phyloP scores from a whole-genome alignment of 1,140 invertebrate species.

The Nomia melanderi region DNA sequence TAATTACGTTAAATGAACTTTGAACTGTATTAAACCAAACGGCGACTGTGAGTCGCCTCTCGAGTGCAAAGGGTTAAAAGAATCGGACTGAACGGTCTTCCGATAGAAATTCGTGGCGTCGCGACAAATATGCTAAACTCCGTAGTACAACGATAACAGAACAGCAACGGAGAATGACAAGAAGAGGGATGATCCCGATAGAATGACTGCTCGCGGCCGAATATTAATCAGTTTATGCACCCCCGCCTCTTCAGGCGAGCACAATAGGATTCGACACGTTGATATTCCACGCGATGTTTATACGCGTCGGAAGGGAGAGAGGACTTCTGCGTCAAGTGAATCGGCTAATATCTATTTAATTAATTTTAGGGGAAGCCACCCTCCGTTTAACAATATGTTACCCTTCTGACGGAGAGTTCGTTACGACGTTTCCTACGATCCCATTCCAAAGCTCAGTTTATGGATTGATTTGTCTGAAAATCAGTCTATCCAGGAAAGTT shows the following conservation, averaged over 20 bases:
- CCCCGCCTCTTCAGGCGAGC: slow-evolving; percentile 67
- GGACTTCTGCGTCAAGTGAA: slow-evolving; percentile 69
- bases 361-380: slow-evolving; percentile 64
- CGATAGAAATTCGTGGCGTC: neutral
- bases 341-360: slow-evolving; percentile 79
- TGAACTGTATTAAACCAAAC: too few relatives aligned
- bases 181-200: slow-evolving; percentile 22
- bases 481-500: too few relatives aligned
- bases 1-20: too few relatives aligned
- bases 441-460: slow-evolving; percentile 20
- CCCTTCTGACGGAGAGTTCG: slow-evolving; percentile 30
- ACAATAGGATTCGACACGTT: slow-evolving; percentile 72
- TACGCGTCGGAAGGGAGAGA: slow-evolving; percentile 50
- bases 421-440: slow-evolving; percentile 23
- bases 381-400: slow-evolving; percentile 50
- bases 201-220: slow-evolving; percentile 8
- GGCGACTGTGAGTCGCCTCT: too few relatives aligned
- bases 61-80: too few relatives aligned
- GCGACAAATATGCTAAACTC: neutral
- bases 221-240: slow-evolving; percentile 79
- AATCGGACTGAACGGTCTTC: neutral
- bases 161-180: neutral
- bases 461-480: slow-evolving; percentile 26
- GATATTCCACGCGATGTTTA: slow-evolving; percentile 67
- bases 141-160: neutral